Conservation (phyloP, 2,888 invertebrate species). For the Eremobia ochroleuca region DNA sequence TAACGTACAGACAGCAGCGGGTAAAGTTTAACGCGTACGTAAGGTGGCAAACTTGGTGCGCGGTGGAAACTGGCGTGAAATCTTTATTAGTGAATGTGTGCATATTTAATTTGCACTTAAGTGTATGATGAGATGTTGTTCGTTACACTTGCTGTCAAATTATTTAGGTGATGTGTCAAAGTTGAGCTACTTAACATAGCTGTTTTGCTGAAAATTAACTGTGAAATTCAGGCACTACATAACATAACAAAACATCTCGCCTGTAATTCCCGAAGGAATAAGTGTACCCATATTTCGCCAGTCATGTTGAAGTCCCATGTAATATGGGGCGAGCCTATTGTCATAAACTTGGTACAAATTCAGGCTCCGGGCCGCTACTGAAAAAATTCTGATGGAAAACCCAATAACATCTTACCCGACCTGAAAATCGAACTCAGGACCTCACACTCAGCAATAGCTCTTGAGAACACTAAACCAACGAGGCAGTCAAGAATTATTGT, state of each 20-base stretch:
- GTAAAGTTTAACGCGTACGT: slow-evolving; percentile 51
- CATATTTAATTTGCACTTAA: slow-evolving; percentile 53
- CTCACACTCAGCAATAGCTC: background rate
- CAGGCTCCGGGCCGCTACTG: background rate
- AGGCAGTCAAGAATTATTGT: no score
- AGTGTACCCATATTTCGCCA: background rate
- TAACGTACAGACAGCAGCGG: slow-evolving; percentile 69
- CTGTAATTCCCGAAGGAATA: background rate
- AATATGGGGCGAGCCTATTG: background rate
- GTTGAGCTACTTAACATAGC: background rate
- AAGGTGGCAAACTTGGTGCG: slow-evolving; percentile 49
- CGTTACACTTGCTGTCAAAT: slow-evolving; percentile 47
- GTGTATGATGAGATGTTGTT: slow-evolving; percentile 47
- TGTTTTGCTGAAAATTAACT: background rate
- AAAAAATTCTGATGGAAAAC: background rate
- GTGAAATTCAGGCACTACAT: background rate
- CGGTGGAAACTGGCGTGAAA: slow-evolving; percentile 40
- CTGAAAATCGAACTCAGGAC: background rate
- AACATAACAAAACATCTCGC: background rate
- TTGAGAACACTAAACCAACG: background rate
- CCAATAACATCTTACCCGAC: background rate
- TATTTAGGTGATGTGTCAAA: slow-evolving; percentile 28
- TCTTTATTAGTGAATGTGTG: slow-evolving; percentile 46
- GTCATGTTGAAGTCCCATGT: background rate
- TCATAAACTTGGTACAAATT: background rate